Evolutionary conservation across 2,797 vertebrate species (phyloP).

Genomic region (Melanotaenia maccullochi): DNA sequence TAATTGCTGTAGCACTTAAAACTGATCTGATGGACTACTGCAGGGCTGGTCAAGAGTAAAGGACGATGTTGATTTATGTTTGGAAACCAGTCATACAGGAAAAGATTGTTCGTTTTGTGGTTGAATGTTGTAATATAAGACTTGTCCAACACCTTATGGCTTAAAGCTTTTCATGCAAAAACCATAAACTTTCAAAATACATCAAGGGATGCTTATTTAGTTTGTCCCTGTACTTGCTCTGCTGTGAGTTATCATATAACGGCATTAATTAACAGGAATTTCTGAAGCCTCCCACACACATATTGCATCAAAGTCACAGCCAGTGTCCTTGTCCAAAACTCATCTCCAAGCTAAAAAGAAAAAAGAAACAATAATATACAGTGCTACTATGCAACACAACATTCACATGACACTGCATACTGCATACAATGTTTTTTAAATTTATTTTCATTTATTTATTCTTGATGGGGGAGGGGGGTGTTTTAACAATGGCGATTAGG

Average conservation of each 20-base stretch:
- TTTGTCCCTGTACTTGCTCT: constrained; percentile 54
- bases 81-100: neutral
- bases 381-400: constrained; percentile 52
- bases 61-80: neutral
- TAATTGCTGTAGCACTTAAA: constrained; percentile 3
- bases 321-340: constrained; percentile 73
- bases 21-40: neutral
- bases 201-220: constrained; percentile 50
- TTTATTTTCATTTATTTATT: constrained; percentile 9
- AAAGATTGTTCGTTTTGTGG: neutral
- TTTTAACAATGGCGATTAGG: neutral
- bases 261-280: constrained; percentile 79
- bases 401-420: constrained; percentile 24
- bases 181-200: constrained; percentile 51
- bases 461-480: neutral
- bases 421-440: constrained; percentile 21
- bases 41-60: neutral
- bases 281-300: constrained; percentile 80
- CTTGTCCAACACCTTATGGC: neutral
- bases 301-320: constrained; percentile 77
- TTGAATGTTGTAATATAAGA: neutral
- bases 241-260: constrained; percentile 69
- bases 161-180: constrained; percentile 8
- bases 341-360: constrained; percentile 30
- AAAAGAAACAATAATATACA: constrained; percentile 48